Percentiles rank a stretch among this genome's conserved stretches.
Evolutionary conservation across 2,888 invertebrate genomes (phyloP).

Genomic region (Hyalella azteca): DNA sequence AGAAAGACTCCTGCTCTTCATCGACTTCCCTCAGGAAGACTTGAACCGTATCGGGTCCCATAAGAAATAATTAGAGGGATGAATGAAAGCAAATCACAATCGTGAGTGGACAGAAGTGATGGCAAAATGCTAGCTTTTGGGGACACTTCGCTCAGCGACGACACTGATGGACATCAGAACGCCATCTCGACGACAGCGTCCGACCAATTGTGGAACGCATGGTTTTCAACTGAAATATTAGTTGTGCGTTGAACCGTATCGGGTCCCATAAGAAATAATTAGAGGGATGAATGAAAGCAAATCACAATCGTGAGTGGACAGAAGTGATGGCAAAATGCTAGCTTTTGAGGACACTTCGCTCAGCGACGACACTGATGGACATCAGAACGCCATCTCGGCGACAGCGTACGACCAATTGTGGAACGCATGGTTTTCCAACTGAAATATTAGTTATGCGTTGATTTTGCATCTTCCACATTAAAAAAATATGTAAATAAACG

Average conservation of each 20-base stretch:
- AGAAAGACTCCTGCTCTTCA: no score
- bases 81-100: constrained; percentile 10
- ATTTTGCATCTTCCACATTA: no score
- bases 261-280: constrained; percentile 8
- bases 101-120: constrained; percentile 13
- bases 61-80: constrained; percentile 23
- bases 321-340: constrained; percentile 7
- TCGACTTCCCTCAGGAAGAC: no score
- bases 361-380: constrained; percentile 5
- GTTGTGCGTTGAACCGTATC: no score
- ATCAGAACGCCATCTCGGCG: background rate
- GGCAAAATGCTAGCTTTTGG: background rate
- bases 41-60: background rate
- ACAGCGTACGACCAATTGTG: no score
- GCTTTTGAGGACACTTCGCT: constrained; percentile 18
- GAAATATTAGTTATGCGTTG: no score
- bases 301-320: background rate
- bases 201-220: no score
- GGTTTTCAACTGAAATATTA: no score
- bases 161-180: constrained; percentile 2
- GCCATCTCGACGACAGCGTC: background rate
- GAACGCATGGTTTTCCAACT: no score
- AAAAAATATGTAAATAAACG: no score
- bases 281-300: constrained; percentile 21
- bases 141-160: constrained; percentile 12